These are phyloP conservation scores for Dolichopus griseipennis DNA, from an alignment of 2,888 invertebrate species.

Conservation along the genomic window DNA sequence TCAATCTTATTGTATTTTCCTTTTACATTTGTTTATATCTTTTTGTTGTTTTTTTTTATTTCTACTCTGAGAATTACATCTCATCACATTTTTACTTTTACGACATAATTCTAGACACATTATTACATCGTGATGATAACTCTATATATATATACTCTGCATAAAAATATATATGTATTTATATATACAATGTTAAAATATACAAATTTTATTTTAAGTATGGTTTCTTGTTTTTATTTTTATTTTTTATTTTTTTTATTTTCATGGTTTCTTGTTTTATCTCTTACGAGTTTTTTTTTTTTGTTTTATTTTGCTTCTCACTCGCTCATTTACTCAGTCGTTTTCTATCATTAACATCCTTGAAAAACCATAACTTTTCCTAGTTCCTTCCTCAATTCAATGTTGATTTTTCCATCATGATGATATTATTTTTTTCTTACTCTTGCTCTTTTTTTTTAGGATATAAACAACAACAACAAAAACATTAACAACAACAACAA, in stretches of 20 bases:
- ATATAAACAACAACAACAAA: neutral
- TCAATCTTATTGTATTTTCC: neutral
- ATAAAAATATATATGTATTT: neutral
- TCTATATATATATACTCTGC: neutral
- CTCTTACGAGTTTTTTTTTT: neutral
- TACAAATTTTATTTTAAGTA: neutral
- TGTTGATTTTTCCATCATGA: neutral
- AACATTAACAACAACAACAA: neutral
- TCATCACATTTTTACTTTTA: neutral
- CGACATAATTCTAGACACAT: slow-evolving; percentile 4
- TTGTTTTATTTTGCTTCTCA: no score
- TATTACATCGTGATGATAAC: neutral
- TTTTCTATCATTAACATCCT: neutral
- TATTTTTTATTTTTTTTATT: neutral
- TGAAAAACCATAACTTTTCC: neutral
- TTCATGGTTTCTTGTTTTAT: neutral
- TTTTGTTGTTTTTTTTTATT: no score
- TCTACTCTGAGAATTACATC: no score
- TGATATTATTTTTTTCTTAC: neutral
- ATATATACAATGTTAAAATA: neutral
- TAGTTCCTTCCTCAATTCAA: neutral
- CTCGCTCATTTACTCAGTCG: neutral
- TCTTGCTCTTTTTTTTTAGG: neutral
- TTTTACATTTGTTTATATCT: no score
- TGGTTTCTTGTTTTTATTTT: neutral